Evolutionary conservation across 2,113 vertebrate genomes (phyloP).

Genomic region (Peromyscus californicus): DNA sequence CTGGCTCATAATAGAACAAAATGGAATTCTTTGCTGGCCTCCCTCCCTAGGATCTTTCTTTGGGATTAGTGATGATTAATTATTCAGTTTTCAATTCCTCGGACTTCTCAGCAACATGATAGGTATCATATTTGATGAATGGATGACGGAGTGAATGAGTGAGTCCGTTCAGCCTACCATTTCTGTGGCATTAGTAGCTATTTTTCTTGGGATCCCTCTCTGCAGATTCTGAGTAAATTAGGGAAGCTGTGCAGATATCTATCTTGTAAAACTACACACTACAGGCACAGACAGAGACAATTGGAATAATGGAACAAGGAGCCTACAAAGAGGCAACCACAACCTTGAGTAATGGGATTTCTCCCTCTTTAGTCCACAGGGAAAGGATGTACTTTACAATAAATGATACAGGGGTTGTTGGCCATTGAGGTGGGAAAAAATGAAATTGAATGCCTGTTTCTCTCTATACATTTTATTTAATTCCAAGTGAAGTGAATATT

Average conservation of each 20-base stretch:
- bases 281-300: not conserved
- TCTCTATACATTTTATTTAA: not conserved
- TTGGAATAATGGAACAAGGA: not conserved
- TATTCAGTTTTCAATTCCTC: conserved; percentile 50
- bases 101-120: not conserved
- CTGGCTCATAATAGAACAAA: conserved; percentile 39
- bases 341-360: not conserved
- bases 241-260: not conserved
- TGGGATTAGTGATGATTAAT: not conserved
- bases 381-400: not conserved
- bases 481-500: not conserved
- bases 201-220: not conserved
- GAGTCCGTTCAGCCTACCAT: not conserved
- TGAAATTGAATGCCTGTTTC: not conserved
- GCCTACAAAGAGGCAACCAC: not conserved
- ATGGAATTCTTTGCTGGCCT: not conserved
- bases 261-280: not conserved
- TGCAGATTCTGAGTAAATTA: not conserved
- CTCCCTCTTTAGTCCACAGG: not conserved
- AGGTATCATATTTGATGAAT: not conserved
- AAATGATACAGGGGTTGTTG: not conserved
- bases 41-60: not conserved
- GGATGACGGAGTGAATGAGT: not conserved
- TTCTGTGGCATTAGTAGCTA: not conserved
- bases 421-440: not conserved